Evolutionary conservation across 2,113 vertebrate genomes (phyloP).

Genomic region (Chaetorhynchus papuensis): DNA sequence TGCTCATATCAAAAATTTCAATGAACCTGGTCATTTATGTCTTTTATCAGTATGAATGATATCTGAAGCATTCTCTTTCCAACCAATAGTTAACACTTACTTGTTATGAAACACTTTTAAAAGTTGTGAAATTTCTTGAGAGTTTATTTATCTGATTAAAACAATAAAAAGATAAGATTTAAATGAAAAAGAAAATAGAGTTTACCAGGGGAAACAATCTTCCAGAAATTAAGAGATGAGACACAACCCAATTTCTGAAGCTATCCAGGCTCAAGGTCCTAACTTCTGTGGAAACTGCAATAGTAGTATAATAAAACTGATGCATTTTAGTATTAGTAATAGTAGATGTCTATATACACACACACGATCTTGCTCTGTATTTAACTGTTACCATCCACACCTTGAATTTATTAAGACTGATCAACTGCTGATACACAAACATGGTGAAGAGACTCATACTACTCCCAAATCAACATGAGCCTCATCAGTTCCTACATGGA

Average conservation of each 20-base stretch:
- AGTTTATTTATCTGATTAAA: not conserved
- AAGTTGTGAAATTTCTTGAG: not conserved
- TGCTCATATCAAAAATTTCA: not conserved
- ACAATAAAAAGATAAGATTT: not conserved
- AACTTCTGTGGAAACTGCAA: not conserved
- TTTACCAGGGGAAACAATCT: not conserved
- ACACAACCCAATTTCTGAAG: not conserved
- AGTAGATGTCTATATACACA: not conserved
- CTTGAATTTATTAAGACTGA: not conserved
- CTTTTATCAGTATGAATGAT: not conserved
- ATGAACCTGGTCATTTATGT: not conserved
- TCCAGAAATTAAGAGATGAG: not conserved
- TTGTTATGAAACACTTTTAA: not conserved
- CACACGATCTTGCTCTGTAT: not conserved
- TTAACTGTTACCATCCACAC: not conserved
- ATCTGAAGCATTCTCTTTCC: not conserved
- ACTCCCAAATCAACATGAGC: not conserved
- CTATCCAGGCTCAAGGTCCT: not conserved
- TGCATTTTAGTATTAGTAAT: not conserved
- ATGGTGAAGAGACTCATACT: not conserved
- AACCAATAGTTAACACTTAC: not conserved
- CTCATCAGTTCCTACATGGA: not conserved
- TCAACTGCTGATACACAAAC: not conserved
- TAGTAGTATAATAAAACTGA: not conserved
- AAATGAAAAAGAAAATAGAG: not conserved